Evolutionary conservation across 2,888 invertebrate species (phyloP), one percentile per base, ranked within the genome.

Genomic region (Drosophila pseudotalamancana): DNA sequence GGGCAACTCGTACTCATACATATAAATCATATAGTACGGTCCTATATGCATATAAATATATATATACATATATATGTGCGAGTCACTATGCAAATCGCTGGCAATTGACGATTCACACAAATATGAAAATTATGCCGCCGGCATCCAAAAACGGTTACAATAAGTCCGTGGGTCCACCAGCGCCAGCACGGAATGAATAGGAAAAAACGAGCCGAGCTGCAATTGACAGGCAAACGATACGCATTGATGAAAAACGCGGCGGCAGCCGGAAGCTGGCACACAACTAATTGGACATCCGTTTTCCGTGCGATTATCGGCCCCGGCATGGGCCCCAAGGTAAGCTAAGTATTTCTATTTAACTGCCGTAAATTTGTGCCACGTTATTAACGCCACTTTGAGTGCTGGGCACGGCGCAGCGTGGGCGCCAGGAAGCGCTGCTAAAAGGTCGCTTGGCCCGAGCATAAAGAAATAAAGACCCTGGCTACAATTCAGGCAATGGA

Each of bases 271-370:
- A 88, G 77, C 83, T 75, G 84, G 80, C 79, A 78, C 67, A 81
- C 86, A 83, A 87, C 89, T 89, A 89, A 89, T 89, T 89, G 89
- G 89, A 89, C 89, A 87, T 89, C 89, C 90, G 87, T 77, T 82
- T 77, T 87, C 86, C 88, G 77, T 82, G 60, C 79, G 78, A 86
- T 89, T 89, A 89, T 88, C 87, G 81, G 70, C 43, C 53, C 53
- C 43, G 60, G 23, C 29, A n/a, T n/a, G 62, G 43, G 29, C 40
- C 29, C 42, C 32, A 65, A 77, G 79, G 80, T 77, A 80, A 62
- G 57, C 53, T 54, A 63, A 77, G 71, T 77, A 77, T 78, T 75
- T 74, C 74, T 81, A 73, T 72, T 65, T 59, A 51, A 54, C 62
- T 72, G 56, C 64, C 67, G 86, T 74, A 81, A 88, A 86, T 84